Evolutionary conservation across 2,113 vertebrate genomes (phyloP).

Genomic region (Chloebia gouldiae): DNA sequence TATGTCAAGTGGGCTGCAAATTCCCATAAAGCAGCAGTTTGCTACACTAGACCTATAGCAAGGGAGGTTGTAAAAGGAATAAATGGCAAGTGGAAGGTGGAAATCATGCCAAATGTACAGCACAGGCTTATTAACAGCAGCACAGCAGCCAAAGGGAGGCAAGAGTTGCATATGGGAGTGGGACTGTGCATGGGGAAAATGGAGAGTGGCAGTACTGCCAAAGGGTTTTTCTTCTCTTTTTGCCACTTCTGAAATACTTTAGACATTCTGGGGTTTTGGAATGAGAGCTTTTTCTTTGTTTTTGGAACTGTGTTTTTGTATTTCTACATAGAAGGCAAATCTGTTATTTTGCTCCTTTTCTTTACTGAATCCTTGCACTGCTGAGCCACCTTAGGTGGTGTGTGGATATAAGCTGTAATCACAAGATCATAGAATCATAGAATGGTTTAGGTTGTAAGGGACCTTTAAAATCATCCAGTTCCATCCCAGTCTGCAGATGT

Average conservation of each 20-base stretch:
- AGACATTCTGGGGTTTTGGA: neutral
- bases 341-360: neutral
- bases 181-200: neutral
- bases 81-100: constrained; percentile 51
- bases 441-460: neutral
- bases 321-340: neutral
- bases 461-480: neutral
- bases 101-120: constrained; percentile 38
- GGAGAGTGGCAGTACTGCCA: neutral
- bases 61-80: constrained; percentile 57
- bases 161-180: neutral
- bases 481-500: neutral
- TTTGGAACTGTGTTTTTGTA: neutral
- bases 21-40: constrained; percentile 63
- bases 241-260: neutral
- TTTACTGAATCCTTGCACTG: neutral
- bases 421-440: neutral
- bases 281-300: neutral
- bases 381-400: neutral
- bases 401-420: neutral
- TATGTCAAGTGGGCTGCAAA: constrained; percentile 67
- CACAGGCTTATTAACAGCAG: constrained; percentile 52
- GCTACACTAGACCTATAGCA: constrained; percentile 45
- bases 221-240: neutral
- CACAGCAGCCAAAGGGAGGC: constrained; percentile 47